Evolutionary conservation across 2,113 vertebrate genomes (phyloP).

Genomic region (Heterotilapia buettikoferi): DNA sequence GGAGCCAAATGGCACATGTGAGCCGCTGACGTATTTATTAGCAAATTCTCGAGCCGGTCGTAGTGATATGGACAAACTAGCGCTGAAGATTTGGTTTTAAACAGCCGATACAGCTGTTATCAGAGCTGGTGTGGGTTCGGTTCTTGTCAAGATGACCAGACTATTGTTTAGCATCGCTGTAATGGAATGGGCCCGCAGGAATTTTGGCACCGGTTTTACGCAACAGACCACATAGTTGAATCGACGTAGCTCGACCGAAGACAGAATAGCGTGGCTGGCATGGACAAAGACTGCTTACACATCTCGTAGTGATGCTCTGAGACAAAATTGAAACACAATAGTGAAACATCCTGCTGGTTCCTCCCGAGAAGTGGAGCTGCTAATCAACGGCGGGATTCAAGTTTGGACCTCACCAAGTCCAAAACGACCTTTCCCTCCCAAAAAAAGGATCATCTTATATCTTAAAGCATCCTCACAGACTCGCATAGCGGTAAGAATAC

Average conservation of each 20-base stretch:
- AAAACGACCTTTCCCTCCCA: slow-evolving; percentile 31
- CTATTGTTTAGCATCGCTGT: slow-evolving; percentile 39
- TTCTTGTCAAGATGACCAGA: slow-evolving; percentile 55
- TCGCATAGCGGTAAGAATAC: slow-evolving; percentile 74
- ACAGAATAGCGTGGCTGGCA: not conserved
- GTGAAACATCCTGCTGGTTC: slow-evolving; percentile 17
- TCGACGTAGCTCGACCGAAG: slow-evolving; percentile 19
- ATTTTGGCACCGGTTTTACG: slow-evolving; percentile 68
- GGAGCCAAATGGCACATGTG: slow-evolving; percentile 43
- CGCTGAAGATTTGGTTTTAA: not conserved
- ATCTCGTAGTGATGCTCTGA: slow-evolving; percentile 22
- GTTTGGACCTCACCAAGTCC: slow-evolving; percentile 63
- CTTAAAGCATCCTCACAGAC: slow-evolving; percentile 74
- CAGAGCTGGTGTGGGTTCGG: not conserved
- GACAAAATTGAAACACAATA: not conserved
- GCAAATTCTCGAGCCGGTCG: not conserved
- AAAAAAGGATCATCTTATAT: slow-evolving; percentile 48
- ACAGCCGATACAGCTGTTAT: not conserved
- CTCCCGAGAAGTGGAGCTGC: slow-evolving; percentile 25
- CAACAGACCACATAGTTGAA: slow-evolving; percentile 62
- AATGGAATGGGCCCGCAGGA: slow-evolving; percentile 58
- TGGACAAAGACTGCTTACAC: slow-evolving; percentile 33
- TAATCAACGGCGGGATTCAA: slow-evolving; percentile 27
- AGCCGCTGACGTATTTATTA: slow-evolving; percentile 8
- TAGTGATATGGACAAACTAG: not conserved